Base-by-base conservation (phyloP, 2,888 invertebrate genomes). In the Oscheius myriophilus region DNA sequence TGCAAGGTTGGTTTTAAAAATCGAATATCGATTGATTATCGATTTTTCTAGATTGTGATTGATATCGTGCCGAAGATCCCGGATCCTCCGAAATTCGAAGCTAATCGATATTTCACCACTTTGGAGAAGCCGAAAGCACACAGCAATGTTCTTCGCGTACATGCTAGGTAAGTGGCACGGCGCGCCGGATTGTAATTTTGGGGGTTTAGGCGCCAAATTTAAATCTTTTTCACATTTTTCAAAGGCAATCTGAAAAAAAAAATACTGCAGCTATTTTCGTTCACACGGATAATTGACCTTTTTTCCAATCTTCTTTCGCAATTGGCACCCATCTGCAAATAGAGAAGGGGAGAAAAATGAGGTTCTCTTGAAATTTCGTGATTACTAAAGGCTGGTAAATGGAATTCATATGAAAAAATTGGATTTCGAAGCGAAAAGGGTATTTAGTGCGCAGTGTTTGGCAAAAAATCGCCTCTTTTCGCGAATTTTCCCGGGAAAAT, bases 51-150 rank as follows among this genome's bases (percentile, higher is more conserved):
- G 63, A 51, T 63, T 1, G 25, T 51, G n/a, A 52, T 63, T 25
- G 63, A 51, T 23, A 43, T 63, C n/a, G 63, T 63, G 16, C 23
- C 52, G 18, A 63, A 23, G 23, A 63, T 63, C 3, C 63, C 63
- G 52, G 52, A 63, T 9, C 63, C 63, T 11, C 63, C 63, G 23
- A 63, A 52, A 41, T 63, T 63, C n/a, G 63, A 63, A 11, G 52
- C 41, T n/a, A 51, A 16, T 42, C 51, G 63, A 3, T 63, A 63
- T 26, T 42, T 63, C 63, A 63, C 63, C 21, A 63, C 52, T 11
- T n/a, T 63, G 16, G 14, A 12, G 2, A 39, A 41, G 12, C 12
- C 39, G 2, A 42, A 12, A 23, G 21, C 63, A 7, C 63, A 63
- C 14, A 39, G 41, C 3, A 51, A 63, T 23, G 42, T 63, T 12